Conservation (phyloP, 2,113 vertebrate genomes). For the Notothenia rossii region DNA sequence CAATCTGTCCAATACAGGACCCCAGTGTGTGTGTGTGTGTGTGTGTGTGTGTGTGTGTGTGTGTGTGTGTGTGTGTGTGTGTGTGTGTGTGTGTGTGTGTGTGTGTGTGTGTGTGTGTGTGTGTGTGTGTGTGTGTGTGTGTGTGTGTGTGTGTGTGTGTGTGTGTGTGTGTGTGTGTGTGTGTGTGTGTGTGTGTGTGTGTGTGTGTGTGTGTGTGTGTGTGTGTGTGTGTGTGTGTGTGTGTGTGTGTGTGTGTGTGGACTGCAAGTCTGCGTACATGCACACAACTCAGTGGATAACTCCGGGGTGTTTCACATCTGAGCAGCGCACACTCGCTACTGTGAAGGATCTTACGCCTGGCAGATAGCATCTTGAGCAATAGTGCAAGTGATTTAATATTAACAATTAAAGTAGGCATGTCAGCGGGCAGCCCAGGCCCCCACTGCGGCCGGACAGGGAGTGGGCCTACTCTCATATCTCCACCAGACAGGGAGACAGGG, state of each 20-base stretch:
- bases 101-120: too few relatives aligned
- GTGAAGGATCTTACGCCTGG: slow-evolving; percentile 86
- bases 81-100: too few relatives aligned
- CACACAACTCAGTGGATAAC: slow-evolving; percentile 30
- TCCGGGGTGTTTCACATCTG: slow-evolving; percentile 82
- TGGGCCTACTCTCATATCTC: slow-evolving; percentile 87
- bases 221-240: too few relatives aligned
- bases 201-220: too few relatives aligned
- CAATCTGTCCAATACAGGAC: slow-evolving; percentile 85
- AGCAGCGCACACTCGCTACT: slow-evolving; percentile 81
- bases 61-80: too few relatives aligned
- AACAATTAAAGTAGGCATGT: slow-evolving; percentile 90
- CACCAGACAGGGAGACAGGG: slow-evolving; percentile 73
- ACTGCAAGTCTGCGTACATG: neutral
- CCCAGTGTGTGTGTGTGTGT: slow-evolving; percentile 55
- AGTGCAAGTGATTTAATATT: slow-evolving; percentile 89
- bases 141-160: slow-evolving; percentile 59
- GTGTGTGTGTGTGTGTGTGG: too few relatives aligned
- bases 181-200: slow-evolving; percentile 34
- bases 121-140: too few relatives aligned
- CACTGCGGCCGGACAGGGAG: slow-evolving; percentile 80
- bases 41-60: slow-evolving; percentile 34
- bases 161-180: slow-evolving; percentile 17
- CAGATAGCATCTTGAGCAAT: slow-evolving; percentile 88
- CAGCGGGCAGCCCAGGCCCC: slow-evolving; percentile 61